Base-by-base conservation (phyloP, 2,113 vertebrate species). In the Cyprinus carpio region DNA sequence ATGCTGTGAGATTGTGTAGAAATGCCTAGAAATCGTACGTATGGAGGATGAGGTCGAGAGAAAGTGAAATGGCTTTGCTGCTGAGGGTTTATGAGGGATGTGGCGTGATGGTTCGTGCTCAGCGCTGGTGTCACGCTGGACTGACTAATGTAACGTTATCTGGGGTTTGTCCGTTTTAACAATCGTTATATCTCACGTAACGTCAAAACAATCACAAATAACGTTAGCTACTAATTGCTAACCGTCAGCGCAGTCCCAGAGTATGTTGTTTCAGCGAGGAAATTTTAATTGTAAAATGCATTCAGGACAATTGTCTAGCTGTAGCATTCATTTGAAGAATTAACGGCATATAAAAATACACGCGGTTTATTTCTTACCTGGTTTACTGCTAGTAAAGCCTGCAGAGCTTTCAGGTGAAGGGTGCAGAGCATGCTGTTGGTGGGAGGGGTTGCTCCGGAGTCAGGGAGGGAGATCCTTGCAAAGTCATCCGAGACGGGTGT, bases 11-110 rank as follows among this genome's bases (percentile, higher is more conserved):
- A 81, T 58, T 81, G 78, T 81, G 34, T 81, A 16, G 27, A 72
- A 31, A 62, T 81, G 46, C 46, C 6, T 25, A 11, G 18, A 83
- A 74, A 83, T 60, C 37, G 65, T n/a, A 40, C 67, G 46, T 83
- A 65, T 87, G 80, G 58, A 78, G 84, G 56, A 81, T 9, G 83
- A 27, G 88, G 89, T 88, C 90, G 81, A 86, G n/a, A 85, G 76
- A 83, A 83, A 71, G 67, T 58, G 81, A 83, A 54, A 72, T 72
- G 81, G 81, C 29, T 83, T 72, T 72, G 80, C 62, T 51, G 27
- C 87, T 34, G 58, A 16, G 79, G 34, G 84, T 49, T 81, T 77
- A 13, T 71, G 80, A 65, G 7, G 27, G 40, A 81, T 85, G 67
- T 75, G 25, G 37, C 71, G 51, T 58, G 69, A 62, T 43, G 72